phyloP scores from a whole-genome alignment of 2,888 invertebrate species.

The Platycheirus rosarum region DNA sequence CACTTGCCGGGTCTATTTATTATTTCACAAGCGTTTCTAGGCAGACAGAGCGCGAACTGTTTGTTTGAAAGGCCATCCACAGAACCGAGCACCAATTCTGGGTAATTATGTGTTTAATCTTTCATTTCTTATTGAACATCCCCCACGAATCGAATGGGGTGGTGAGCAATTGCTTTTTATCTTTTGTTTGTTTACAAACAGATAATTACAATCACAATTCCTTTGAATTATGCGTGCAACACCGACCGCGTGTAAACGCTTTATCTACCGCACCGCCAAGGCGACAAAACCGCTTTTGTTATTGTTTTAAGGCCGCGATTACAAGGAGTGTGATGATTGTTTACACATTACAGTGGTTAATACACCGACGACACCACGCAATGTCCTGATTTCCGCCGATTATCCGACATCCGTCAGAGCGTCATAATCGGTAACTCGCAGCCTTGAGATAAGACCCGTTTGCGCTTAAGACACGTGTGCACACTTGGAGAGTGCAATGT shows the following conservation, averaged over 20 bases:
- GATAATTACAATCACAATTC: slow-evolving; percentile 74
- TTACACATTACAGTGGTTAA: slow-evolving; percentile 54
- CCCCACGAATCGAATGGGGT: slow-evolving; percentile 54
- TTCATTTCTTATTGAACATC: slow-evolving; percentile 73
- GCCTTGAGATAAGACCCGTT: slow-evolving; percentile 33
- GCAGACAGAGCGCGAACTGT: slow-evolving; percentile 52
- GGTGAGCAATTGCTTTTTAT: slow-evolving; percentile 68
- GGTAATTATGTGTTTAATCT: slow-evolving; percentile 74
- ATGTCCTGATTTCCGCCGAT: slow-evolving; percentile 43
- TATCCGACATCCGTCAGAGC: slow-evolving; percentile 59
- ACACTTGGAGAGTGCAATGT: slow-evolving; percentile 73
- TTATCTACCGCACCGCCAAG: slow-evolving; percentile 44
- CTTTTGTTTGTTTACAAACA: slow-evolving; percentile 74
- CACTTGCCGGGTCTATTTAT: slow-evolving; percentile 71
- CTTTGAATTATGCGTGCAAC: slow-evolving; percentile 66
- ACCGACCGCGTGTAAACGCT: slow-evolving; percentile 35
- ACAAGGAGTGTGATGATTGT: slow-evolving; percentile 57
- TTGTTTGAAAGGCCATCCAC: slow-evolving; percentile 73
- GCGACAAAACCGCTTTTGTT: slow-evolving; percentile 54
- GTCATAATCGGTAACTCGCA: slow-evolving; percentile 64
- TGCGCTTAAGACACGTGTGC: slow-evolving; percentile 62
- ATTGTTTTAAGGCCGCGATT: slow-evolving; percentile 68
- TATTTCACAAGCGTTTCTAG: slow-evolving; percentile 61
- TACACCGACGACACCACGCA: slow-evolving; percentile 22
- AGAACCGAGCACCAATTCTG: slow-evolving; percentile 72